Evolutionary conservation across 2,113 vertebrate species (phyloP).

Genomic region (Nerophis lumbriciformis): DNA sequence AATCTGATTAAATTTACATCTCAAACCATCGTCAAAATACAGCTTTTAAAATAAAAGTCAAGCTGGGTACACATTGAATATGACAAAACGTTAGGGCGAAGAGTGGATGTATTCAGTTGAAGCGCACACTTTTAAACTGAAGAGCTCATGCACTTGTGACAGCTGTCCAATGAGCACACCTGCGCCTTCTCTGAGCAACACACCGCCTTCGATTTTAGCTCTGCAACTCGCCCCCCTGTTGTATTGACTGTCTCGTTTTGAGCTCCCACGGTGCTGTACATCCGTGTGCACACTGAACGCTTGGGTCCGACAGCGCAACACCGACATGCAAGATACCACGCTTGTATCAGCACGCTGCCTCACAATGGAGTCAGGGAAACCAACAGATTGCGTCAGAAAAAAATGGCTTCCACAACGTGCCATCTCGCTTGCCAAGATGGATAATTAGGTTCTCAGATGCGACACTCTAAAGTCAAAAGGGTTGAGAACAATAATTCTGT

Average conservation of each 20-base stretch:
- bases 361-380: neutral
- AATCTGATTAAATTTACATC: too few species aligned
- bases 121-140: neutral
- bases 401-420: neutral
- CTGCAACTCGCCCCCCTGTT: neutral
- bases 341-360: neutral
- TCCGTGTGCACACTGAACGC: too few species aligned
- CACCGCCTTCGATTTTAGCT: neutral
- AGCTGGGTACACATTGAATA: too few species aligned
- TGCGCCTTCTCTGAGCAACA: neutral
- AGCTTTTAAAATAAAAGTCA: too few species aligned
- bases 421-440: neutral
- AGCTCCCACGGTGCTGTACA: neutral
- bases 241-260: neutral
- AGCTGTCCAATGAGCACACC: neutral
- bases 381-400: neutral
- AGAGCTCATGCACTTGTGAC: neutral
- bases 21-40: too few species aligned
- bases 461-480: constrained; percentile 2
- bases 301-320: neutral
- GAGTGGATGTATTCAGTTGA: too few species aligned
- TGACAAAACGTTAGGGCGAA: too few species aligned
- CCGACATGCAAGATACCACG: neutral
- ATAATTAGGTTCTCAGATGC: constrained; percentile 1
- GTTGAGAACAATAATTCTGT: neutral